Conservation (phyloP, 1,140 invertebrate genomes). For the Mamestra configurata region DNA sequence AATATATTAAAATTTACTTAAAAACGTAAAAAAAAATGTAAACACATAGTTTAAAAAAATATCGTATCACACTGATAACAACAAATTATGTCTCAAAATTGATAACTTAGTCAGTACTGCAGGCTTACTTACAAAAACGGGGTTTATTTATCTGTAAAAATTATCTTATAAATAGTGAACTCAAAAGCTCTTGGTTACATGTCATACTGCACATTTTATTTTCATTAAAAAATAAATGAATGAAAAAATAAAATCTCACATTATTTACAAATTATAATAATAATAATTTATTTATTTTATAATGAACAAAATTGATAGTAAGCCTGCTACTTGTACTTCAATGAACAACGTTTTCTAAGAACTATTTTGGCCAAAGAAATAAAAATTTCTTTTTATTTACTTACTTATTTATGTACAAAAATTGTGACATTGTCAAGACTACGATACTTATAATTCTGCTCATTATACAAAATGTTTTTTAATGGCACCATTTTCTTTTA, state of each 20-base stretch:
- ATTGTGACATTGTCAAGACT: slow-evolving; percentile 1
- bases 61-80: slow-evolving; percentile 82
- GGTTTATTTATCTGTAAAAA: no score
- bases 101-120: slow-evolving; percentile 56
- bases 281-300: no score
- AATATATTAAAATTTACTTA: slow-evolving; percentile 83
- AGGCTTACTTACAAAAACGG: slow-evolving; percentile 29
- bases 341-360: slow-evolving; percentile 2
- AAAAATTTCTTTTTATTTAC: background rate
- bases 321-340: slow-evolving; percentile 15
- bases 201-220: no score
- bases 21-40: slow-evolving; percentile 77
- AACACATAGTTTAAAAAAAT: slow-evolving; percentile 72
- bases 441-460: background rate
- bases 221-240: no score
- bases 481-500: slow-evolving; percentile 21
- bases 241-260: no score
- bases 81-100: slow-evolving; percentile 57
- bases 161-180: no score
- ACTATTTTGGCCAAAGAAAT: slow-evolving; percentile 18
- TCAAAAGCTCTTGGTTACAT: no score
- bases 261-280: no score
- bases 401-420: slow-evolving; percentile 11
- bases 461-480: background rate
- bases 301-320: background rate